Conservation (phyloP, 1,140 invertebrate species). For the Drosophila burlai region DNA sequence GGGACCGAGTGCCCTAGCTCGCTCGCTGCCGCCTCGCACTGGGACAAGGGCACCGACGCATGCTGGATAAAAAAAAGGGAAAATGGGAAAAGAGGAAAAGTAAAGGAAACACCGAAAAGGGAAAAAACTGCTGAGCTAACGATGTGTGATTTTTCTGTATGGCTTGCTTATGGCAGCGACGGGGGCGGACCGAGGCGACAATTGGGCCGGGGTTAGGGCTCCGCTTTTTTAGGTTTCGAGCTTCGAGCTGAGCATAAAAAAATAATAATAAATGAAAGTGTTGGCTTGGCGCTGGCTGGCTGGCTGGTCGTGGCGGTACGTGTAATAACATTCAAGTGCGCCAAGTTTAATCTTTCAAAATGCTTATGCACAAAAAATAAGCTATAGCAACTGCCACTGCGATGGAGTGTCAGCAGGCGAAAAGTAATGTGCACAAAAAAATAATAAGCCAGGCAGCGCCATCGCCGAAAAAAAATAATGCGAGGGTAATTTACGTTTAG, state of each 20-base stretch:
- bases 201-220: slow-evolving; percentile 39
- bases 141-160: slow-evolving; percentile 83
- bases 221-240: slow-evolving; percentile 49
- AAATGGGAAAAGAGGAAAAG: slow-evolving; percentile 49
- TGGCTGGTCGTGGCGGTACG: slow-evolving; percentile 49
- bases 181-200: slow-evolving; percentile 21
- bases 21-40: slow-evolving; percentile 27
- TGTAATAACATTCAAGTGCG: slow-evolving; percentile 83
- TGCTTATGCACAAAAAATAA: slow-evolving; percentile 78
- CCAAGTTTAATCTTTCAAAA: slow-evolving; percentile 83
- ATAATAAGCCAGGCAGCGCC: slow-evolving; percentile 49
- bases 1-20: slow-evolving; percentile 55
- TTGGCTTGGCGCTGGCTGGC: slow-evolving; percentile 74
- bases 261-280: slow-evolving; percentile 84
- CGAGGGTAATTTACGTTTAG: slow-evolving; percentile 81
- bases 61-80: slow-evolving; percentile 3
- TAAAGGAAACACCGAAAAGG: slow-evolving; percentile 52
- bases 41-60: slow-evolving; percentile 53
- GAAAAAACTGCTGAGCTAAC: slow-evolving; percentile 80
- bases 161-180: slow-evolving; percentile 52
- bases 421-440: slow-evolving; percentile 55
- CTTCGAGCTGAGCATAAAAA: slow-evolving; percentile 72
- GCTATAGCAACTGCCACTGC: slow-evolving; percentile 35
- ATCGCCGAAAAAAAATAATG: slow-evolving; percentile 53
- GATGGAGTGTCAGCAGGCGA: slow-evolving; percentile 47